Percentiles rank a stretch among this genome's conserved stretches.
phyloP scores from a whole-genome alignment of 2,113 vertebrate species.

The Rhinolophus sinicus region DNA sequence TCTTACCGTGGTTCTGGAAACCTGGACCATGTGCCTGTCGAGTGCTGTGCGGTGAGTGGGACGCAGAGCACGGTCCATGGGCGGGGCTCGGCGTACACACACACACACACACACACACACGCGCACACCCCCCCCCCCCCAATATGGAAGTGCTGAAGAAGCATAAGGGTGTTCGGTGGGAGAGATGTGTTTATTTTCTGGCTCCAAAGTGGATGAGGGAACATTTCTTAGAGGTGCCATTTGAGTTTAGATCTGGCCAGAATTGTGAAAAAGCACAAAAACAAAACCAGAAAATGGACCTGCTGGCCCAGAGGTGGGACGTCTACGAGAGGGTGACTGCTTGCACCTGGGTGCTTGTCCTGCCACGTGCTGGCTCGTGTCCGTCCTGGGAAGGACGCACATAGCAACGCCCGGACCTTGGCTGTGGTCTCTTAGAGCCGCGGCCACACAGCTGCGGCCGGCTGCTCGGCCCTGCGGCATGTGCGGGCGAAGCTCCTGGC shows the following conservation, averaged over 20 bases:
- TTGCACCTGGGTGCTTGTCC: too few species aligned
- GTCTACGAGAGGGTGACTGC: too few species aligned
- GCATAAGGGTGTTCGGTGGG: background rate
- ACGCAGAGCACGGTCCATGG: too few species aligned
- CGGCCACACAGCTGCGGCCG: too few species aligned
- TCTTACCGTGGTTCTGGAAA: rapidly evolving
- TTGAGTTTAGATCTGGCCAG: background rate
- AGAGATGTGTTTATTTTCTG: background rate
- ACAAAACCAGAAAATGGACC: rapidly evolving
- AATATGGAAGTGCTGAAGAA: too few species aligned
- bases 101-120: rapidly evolving
- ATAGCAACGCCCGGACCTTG: too few species aligned
- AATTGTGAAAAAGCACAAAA: background rate
- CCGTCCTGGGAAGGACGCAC: background rate
- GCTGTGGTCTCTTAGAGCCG: too few species aligned
- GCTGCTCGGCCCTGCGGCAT: too few species aligned
- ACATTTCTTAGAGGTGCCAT: background rate
- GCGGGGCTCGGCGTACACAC: background rate
- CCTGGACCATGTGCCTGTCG: too few species aligned
- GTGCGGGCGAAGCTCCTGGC: too few species aligned
- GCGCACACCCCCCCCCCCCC: too few species aligned
- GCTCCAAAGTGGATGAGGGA: background rate
- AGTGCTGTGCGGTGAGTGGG: too few species aligned
- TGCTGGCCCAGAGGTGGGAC: background rate
- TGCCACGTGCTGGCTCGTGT: rapidly evolving